A percentile compares a stretch with the other conserved stretches of the same genome.
These are phyloP conservation scores for Myiopsitta monachus DNA, from an alignment of 2,113 vertebrate species.

Conservation along the genomic window DNA sequence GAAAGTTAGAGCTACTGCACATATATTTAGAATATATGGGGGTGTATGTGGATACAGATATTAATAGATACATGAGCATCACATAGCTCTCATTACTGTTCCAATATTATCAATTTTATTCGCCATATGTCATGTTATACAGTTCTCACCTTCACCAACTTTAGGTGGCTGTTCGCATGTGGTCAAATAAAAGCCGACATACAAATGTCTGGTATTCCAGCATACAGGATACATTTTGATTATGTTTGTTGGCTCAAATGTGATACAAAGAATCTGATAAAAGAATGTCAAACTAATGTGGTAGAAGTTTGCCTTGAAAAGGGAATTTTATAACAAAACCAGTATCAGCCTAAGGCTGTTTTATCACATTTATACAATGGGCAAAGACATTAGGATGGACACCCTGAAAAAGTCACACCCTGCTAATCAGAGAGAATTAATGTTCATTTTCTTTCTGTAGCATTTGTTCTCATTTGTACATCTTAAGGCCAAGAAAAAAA, in stretches of 20 bases:
- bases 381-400: neutral
- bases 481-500: neutral
- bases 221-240: neutral
- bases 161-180: neutral
- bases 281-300: neutral
- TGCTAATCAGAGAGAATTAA: neutral
- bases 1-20: conserved; percentile 53
- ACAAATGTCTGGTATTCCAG: neutral
- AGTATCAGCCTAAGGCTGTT: neutral
- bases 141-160: conserved; percentile 23
- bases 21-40: conserved; percentile 64
- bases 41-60: conserved; percentile 60
- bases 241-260: neutral
- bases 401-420: neutral
- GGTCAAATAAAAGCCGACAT: neutral
- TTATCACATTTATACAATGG: neutral
- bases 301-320: neutral
- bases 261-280: neutral
- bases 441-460: neutral
- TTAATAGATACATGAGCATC: conserved; percentile 63
- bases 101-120: conserved; percentile 50
- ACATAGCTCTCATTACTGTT: conserved; percentile 56
- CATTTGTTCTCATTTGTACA: neutral
- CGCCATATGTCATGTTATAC: neutral
- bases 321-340: neutral